Evolutionary conservation across 1,140 invertebrate species (phyloP), one percentile per base, ranked within the genome.

Genomic region (Papilio xuthus): DNA sequence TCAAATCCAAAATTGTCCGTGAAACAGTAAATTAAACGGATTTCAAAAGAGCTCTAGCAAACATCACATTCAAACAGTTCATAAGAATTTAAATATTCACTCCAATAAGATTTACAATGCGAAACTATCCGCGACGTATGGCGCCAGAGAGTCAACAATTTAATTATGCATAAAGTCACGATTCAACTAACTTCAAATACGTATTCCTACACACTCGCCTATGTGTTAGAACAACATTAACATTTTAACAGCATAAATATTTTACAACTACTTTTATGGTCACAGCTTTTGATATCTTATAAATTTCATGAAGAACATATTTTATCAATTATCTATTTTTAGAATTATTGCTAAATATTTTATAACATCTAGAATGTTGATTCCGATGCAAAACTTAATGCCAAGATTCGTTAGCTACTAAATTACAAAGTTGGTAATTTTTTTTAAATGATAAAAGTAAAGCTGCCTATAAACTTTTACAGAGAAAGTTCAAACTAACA

Each of bases 151-250:
- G 84, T 83, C 90, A 91, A 93, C 89, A 92, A 47, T 89, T 91
- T 90, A 91, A 92, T 91, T 88, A 89, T 84, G 85, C 89, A 88
- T 89, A 84, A 88, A 92, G 91, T 87, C 90, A 93, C 89, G 90
- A 91, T 89, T 91, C 88, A 80, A 80, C 82, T 80, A 82, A 87
- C 86, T 86, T 89, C 85, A 86, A 81, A 81, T 82, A 84, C 60
- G 26, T 67, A 28, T 67, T 32, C 60, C 23, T 67, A 28, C 26
- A 28, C 26, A 67, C 13, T 67, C 60, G 26, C 23, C 53, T 56
- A n/a, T 67, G 6, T 32, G 26, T 18, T 12, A 28, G 23, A 63
- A 26, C 23, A 63, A 32, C 60, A 63, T 63, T 63, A 63, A 63
- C 60, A 63, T 63, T 63, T 63, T 63, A 28, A 63, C 23, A 63